phyloP scores from a whole-genome alignment of 2,113 vertebrate species.

The Peucedramus taeniatus region DNA sequence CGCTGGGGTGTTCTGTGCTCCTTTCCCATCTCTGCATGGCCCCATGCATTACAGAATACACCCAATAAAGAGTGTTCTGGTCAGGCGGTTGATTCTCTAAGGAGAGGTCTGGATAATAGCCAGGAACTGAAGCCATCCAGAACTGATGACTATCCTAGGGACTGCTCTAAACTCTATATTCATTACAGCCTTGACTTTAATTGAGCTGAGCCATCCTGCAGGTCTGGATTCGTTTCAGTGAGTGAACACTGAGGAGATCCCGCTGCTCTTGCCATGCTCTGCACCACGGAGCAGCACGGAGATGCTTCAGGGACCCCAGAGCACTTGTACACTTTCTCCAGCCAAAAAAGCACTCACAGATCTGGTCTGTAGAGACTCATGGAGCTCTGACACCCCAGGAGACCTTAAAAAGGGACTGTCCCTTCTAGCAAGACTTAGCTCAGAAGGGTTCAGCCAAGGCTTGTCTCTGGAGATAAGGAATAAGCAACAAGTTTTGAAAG shows the following conservation, averaged over 20 bases:
- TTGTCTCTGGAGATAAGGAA: not conserved
- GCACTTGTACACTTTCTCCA: not conserved
- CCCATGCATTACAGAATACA: fast-evolving
- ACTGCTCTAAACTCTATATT: not conserved
- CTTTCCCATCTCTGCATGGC: not conserved
- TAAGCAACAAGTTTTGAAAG: not conserved
- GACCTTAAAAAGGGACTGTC: not conserved
- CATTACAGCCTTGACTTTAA: not conserved
- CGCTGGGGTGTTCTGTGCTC: fast-evolving
- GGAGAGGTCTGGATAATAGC: not conserved
- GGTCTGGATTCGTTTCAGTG: not conserved
- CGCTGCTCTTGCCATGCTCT: not conserved
- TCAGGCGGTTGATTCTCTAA: not conserved
- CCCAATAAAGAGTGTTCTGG: not conserved
- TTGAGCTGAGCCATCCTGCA: not conserved
- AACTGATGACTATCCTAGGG: not conserved
- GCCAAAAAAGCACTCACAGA: not conserved
- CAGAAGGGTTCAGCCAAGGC: not conserved
- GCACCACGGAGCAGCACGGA: fast-evolving
- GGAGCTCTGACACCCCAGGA: not conserved
- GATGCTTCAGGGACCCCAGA: not conserved
- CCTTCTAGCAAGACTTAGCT: not conserved
- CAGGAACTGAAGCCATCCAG: not conserved
- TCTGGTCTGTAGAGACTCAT: not conserved
- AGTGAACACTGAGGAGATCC: not conserved